Percentiles rank a stretch among this genome's conserved stretches.
phyloP scores from a whole-genome alignment of 2,888 invertebrate species.

The Platypus cylindrus region DNA sequence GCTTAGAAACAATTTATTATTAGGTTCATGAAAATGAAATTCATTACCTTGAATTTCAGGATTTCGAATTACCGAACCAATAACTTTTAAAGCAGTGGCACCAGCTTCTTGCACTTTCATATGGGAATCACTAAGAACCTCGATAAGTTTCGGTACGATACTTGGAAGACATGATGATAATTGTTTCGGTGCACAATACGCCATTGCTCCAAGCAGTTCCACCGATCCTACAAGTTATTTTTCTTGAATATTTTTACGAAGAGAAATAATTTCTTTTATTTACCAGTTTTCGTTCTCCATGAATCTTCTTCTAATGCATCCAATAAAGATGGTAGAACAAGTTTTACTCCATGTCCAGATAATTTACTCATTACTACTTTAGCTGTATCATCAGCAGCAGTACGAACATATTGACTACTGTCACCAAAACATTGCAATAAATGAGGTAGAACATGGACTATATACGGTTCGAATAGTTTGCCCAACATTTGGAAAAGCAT shows the following conservation, averaged over 20 bases:
- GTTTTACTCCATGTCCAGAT: slow-evolving; percentile 90
- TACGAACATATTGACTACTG: slow-evolving; percentile 85
- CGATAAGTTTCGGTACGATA: slow-evolving; percentile 95
- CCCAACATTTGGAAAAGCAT: slow-evolving; percentile 92
- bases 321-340: slow-evolving; percentile 86
- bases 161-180: slow-evolving; percentile 93
- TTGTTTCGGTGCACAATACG: slow-evolving; percentile 97
- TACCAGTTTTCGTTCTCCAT: slow-evolving; percentile 94
- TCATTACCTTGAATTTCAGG: slow-evolving; percentile 82
- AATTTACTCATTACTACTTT: slow-evolving; percentile 91
- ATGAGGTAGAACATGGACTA: slow-evolving; percentile 92
- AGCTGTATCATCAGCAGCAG: slow-evolving; percentile 93
- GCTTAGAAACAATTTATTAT: neutral
- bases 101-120: slow-evolving; percentile 92
- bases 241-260: neutral
- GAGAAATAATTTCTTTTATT: slow-evolving; percentile 1
- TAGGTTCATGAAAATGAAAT: neutral
- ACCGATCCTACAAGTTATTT: slow-evolving; percentile 57
- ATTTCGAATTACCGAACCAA: slow-evolving; percentile 95
- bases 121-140: slow-evolving; percentile 94
- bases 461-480: slow-evolving; percentile 95
- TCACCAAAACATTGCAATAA: slow-evolving; percentile 93
- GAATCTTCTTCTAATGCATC: slow-evolving; percentile 94
- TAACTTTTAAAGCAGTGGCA: slow-evolving; percentile 86
- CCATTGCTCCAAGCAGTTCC: slow-evolving; percentile 94